A percentile compares a stretch with the other conserved stretches of the same genome.
Conservation (phyloP, 2,888 invertebrate genomes). For the Pegoplata infirma region DNA sequence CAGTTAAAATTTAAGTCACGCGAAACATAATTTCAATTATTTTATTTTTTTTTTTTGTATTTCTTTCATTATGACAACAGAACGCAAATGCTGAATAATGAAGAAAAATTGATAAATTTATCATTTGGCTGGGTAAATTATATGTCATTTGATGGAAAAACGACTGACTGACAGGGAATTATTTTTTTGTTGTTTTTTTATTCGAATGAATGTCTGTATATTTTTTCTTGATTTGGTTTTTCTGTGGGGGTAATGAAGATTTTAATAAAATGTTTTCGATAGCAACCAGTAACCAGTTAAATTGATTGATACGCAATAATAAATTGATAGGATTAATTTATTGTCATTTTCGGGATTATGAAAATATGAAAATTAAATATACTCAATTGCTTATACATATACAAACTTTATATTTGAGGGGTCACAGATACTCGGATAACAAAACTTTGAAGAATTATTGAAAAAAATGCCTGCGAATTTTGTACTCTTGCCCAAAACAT, state of each 20-base stretch:
- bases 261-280: slow-evolving; percentile 14
- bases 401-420: no score
- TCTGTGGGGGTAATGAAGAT: background rate
- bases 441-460: no score
- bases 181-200: background rate
- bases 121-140: slow-evolving; percentile 28
- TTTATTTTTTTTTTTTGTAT: background rate
- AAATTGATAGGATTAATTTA: slow-evolving; percentile 12
- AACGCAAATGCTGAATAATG: background rate
- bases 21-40: background rate
- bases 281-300: slow-evolving; percentile 1
- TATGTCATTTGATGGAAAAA: slow-evolving; percentile 27
- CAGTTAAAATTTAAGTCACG: slow-evolving; percentile 15
- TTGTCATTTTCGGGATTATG: no score
- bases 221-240: background rate
- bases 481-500: no score
- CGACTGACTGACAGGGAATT: slow-evolving; percentile 1
- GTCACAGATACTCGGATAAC: no score
- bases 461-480: no score
- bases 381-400: no score
- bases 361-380: no score
- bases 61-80: slow-evolving; percentile 1
- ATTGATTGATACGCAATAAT: slow-evolving; percentile 37
- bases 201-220: no score
- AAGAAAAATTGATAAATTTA: slow-evolving; percentile 26